A percentile compares a stretch with the other conserved stretches of the same genome.
Conservation (phyloP, 2,113 vertebrate species). For the Tetrax tetrax region DNA sequence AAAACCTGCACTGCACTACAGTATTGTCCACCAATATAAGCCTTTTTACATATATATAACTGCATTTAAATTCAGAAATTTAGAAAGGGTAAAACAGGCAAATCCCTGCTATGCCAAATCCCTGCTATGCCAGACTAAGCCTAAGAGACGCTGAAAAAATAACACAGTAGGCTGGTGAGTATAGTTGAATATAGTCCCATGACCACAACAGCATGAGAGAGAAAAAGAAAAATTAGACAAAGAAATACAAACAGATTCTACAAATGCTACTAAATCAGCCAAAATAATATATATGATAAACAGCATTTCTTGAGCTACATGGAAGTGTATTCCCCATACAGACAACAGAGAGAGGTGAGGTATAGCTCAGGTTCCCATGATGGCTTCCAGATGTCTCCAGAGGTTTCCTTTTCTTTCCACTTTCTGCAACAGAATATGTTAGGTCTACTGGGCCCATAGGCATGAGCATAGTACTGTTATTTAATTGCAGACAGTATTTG, state of each 20-base stretch:
- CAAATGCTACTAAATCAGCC: neutral
- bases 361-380: neutral
- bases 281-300: neutral
- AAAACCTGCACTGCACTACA: neutral
- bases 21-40: neutral
- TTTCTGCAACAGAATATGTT: neutral
- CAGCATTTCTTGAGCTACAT: neutral
- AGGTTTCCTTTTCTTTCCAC: neutral
- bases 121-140: neutral
- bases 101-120: neutral
- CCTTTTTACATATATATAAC: neutral
- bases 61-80: neutral
- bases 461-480: neutral
- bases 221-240: neutral
- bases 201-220: neutral
- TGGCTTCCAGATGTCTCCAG: neutral
- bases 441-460: neutral
- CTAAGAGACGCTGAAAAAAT: neutral
- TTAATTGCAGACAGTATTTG: neutral
- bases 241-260: neutral
- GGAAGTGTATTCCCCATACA: neutral
- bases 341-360: neutral
- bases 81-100: neutral
- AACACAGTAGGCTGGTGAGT: neutral
- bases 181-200: neutral